These are phyloP conservation scores for Stigmatopora argus DNA, from an alignment of 2,113 vertebrate species.

Conservation along the genomic window DNA sequence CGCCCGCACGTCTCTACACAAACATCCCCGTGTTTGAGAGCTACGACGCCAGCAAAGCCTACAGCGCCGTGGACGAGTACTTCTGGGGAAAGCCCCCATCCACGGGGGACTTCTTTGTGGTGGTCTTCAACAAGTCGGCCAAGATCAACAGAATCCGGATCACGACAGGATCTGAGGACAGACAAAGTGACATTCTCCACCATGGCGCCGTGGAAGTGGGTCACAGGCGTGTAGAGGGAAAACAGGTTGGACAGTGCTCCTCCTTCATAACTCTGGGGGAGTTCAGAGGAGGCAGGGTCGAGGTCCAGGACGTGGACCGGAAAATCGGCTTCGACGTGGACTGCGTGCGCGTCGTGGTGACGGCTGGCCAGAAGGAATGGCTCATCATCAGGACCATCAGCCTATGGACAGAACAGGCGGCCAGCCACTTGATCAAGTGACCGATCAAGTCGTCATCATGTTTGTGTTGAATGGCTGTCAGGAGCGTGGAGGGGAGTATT, in stretches of 20 bases:
- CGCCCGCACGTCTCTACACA: conserved; percentile 83
- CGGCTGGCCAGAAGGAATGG: conserved; percentile 89
- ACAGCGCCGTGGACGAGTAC: conserved; percentile 85
- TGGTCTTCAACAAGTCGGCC: conserved; percentile 81
- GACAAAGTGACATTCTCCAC: conserved; percentile 87
- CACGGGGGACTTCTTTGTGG: conserved; percentile 81
- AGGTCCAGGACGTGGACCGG: conserved; percentile 81
- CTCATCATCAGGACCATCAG: conserved; percentile 90
- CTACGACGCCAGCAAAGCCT: conserved; percentile 87
- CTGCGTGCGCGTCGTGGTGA: conserved; percentile 85
- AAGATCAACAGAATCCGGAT: conserved; percentile 85
- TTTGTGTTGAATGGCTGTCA: conserved; percentile 32
- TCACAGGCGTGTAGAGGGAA: conserved; percentile 72
- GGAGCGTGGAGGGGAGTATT: conserved; percentile 34
- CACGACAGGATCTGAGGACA: conserved; percentile 84
- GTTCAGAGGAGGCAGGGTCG: conserved; percentile 86
- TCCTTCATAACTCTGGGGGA: conserved; percentile 84
- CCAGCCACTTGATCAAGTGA: conserved; percentile 57
- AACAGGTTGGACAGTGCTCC: conserved; percentile 78
- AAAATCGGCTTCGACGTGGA: conserved; percentile 87
- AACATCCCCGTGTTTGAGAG: conserved; percentile 92
- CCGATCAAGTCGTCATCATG: not conserved
- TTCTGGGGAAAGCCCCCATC: conserved; percentile 91
- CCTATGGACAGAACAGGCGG: conserved; percentile 81
- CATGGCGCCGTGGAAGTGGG: conserved; percentile 87